phyloP scores from a whole-genome alignment of 2,113 vertebrate species.

The Oreotrochilus melanogaster region DNA sequence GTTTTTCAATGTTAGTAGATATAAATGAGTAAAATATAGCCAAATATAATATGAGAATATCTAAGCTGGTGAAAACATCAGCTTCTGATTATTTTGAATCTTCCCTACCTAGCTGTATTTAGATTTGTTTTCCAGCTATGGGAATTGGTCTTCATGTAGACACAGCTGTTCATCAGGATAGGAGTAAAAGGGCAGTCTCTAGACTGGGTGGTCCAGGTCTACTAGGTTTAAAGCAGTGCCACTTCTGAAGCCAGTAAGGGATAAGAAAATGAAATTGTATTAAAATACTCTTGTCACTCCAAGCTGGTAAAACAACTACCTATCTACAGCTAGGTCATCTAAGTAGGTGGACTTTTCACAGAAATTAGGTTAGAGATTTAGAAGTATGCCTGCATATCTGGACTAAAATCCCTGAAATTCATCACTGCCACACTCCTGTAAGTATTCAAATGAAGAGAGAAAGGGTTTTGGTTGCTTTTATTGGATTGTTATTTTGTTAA shows the following conservation, averaged over 20 bases:
- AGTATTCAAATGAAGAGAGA: background rate
- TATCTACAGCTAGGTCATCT: background rate
- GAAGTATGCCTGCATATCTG: background rate
- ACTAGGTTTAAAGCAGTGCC: background rate
- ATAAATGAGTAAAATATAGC: background rate
- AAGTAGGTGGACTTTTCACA: background rate
- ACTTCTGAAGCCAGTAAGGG: background rate
- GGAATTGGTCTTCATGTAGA: background rate
- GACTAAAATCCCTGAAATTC: background rate
- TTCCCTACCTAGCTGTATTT: background rate
- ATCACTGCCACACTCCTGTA: background rate
- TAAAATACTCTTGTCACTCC: background rate
- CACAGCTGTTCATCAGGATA: background rate
- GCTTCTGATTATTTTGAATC: background rate
- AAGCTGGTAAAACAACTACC: background rate
- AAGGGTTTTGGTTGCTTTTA: background rate
- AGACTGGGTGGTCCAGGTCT: background rate
- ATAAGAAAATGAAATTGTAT: background rate
- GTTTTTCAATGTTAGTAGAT: background rate
- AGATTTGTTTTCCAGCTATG: background rate
- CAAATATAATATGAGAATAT: background rate
- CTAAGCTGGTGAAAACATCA: background rate
- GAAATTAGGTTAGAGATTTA: background rate
- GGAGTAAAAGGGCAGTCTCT: background rate
- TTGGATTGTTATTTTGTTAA: background rate